Conservation (phyloP, 1,140 invertebrate species). For the Colletes latitarsis region DNA sequence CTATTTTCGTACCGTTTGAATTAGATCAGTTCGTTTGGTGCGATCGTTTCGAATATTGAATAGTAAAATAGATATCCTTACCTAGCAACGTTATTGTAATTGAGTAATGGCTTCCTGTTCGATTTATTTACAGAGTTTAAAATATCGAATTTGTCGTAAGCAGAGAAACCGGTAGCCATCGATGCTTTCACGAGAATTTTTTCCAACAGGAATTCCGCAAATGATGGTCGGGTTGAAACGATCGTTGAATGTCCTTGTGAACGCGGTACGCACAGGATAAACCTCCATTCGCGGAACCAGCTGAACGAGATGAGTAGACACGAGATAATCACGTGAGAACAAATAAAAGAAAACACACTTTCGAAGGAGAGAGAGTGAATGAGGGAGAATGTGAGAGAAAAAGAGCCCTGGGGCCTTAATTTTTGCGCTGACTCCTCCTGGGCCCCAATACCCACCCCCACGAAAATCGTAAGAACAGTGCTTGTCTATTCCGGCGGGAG, state of each 20-base stretch:
- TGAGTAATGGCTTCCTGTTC: slow-evolving; percentile 28
- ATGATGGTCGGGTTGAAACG: slow-evolving; percentile 41
- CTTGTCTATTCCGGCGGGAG: not conserved
- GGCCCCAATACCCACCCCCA: slow-evolving; percentile 67
- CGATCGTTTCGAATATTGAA: slow-evolving; percentile 19
- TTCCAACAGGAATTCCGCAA: slow-evolving; percentile 44
- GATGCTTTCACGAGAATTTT: slow-evolving; percentile 41
- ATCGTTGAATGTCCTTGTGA: slow-evolving; percentile 51
- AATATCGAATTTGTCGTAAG: not conserved
- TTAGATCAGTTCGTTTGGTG: slow-evolving; percentile 5
- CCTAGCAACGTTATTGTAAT: not conserved
- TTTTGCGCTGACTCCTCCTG: slow-evolving; percentile 74
- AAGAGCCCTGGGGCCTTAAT: slow-evolving; percentile 78
- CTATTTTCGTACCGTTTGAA: slow-evolving; percentile 9
- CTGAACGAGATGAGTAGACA: slow-evolving; percentile 58
- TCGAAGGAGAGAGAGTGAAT: slow-evolving; percentile 36
- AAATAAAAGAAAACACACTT: slow-evolving; percentile 24
- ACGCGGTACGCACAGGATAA: slow-evolving; percentile 55
- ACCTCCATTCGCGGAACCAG: slow-evolving; percentile 62
- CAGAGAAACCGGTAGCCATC: not conserved
- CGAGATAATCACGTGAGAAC: slow-evolving; percentile 54
- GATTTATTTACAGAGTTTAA: not conserved
- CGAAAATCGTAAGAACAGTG: slow-evolving; percentile 12
- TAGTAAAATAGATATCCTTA: not conserved
- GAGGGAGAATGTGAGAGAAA: slow-evolving; percentile 50